phyloP scores from a whole-genome alignment of 2,888 invertebrate species.

The Ectropis crepuscularia region DNA sequence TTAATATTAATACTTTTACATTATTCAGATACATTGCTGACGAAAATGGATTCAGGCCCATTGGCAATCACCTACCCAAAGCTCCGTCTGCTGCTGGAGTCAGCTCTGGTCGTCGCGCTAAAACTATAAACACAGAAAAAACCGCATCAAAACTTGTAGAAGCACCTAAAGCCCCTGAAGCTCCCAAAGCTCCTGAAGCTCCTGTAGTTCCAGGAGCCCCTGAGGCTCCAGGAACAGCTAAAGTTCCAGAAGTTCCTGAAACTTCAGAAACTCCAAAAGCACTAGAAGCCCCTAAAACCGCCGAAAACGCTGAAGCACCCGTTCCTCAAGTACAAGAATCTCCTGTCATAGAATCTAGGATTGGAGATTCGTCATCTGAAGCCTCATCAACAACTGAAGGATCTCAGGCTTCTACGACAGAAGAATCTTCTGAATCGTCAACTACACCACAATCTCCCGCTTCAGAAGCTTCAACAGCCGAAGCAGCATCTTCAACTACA shows the following conservation, averaged over 20 bases:
- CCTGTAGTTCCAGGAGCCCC: constrained; percentile 1
- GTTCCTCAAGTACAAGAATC: constrained; percentile 4
- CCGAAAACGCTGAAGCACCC: not conserved
- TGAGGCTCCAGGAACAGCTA: constrained; percentile 4
- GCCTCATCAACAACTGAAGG: constrained; percentile 11
- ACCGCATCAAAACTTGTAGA: constrained; percentile 40
- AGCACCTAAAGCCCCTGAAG: constrained; percentile 10
- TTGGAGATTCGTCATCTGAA: constrained; percentile 23
- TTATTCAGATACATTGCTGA: constrained; percentile 86
- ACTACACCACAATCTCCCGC: constrained; percentile 32
- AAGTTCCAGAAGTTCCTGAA: constrained; percentile 4
- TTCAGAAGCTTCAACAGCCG: constrained; percentile 30
- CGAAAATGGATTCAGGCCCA: constrained; percentile 89
- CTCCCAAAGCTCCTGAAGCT: constrained; percentile 1
- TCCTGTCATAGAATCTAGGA: constrained; percentile 20
- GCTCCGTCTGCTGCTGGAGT: constrained; percentile 37
- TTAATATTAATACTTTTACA: not conserved
- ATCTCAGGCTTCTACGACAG: constrained; percentile 21
- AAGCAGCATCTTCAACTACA: constrained; percentile 20
- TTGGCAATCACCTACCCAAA: constrained; percentile 78
- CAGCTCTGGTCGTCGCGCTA: constrained; percentile 35
- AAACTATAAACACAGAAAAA: constrained; percentile 53
- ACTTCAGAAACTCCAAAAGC: not conserved
- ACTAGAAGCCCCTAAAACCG: not conserved
- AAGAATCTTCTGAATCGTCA: constrained; percentile 25